A percentile compares a stretch with the other conserved stretches of the same genome.
These are phyloP conservation scores for Physocephala rufipes DNA, from an alignment of 2,888 invertebrate species.

Conservation along the genomic window DNA sequence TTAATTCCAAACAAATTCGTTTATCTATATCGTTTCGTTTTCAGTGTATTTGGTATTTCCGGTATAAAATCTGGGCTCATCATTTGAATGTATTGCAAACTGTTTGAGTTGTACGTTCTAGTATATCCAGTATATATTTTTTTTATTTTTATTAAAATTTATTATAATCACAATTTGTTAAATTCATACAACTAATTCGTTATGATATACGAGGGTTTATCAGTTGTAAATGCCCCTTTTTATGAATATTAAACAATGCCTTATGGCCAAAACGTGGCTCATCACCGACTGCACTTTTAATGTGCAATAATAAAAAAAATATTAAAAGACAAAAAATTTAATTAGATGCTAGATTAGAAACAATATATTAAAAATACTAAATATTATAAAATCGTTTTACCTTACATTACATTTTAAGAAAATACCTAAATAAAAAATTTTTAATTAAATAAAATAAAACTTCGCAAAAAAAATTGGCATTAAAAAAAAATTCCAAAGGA, in stretches of 20 bases:
- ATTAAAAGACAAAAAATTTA: constrained; percentile 1
- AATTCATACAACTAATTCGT: constrained; percentile 18
- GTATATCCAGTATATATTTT: neutral
- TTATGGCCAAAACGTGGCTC: constrained; percentile 9
- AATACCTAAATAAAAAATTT: neutral
- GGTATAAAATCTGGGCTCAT: no score
- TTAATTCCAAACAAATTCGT: no score
- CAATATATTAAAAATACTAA: constrained; percentile 14
- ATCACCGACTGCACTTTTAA: constrained; percentile 16
- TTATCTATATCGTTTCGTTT: no score
- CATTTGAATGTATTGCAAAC: no score
- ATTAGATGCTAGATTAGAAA: neutral
- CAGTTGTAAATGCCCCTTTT: neutral
- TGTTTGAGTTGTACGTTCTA: no score
- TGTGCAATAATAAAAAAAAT: neutral
- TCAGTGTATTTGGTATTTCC: no score
- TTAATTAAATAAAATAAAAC: neutral
- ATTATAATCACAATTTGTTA: constrained; percentile 25
- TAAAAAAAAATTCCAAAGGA: neutral
- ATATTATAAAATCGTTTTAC: constrained; percentile 6
- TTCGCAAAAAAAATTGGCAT: constrained; percentile 9
- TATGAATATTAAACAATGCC: constrained; percentile 23
- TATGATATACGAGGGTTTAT: constrained; percentile 17
- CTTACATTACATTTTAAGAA: no score
- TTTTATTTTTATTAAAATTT: constrained; percentile 20